Percentiles rank a stretch among this genome's conserved stretches.
Evolutionary conservation across 2,888 invertebrate species (phyloP).

Genomic region (Agriopis aurantiaria): DNA sequence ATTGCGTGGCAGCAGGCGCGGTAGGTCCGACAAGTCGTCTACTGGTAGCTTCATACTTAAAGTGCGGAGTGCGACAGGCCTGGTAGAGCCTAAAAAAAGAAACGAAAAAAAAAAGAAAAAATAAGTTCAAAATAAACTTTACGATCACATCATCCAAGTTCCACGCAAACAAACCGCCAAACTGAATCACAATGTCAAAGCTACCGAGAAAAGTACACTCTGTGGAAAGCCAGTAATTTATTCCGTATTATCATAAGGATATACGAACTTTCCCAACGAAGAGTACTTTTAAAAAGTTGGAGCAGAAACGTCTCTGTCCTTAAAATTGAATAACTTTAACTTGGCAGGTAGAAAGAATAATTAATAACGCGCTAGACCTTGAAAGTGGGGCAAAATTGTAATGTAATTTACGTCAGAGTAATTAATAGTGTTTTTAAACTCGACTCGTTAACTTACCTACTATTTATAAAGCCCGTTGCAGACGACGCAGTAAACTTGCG

Average conservation of each 20-base stretch:
- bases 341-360: constrained; percentile 31
- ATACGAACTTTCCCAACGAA: constrained; percentile 26
- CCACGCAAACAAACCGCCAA: constrained; percentile 8
- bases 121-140: too few species aligned
- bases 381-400: constrained; percentile 12
- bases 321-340: constrained; percentile 38
- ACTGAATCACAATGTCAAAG: constrained; percentile 31
- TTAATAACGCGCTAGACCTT: constrained; percentile 14
- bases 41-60: too few species aligned
- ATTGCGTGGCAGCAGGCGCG: too few species aligned
- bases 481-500: too few species aligned
- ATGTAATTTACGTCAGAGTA: constrained; percentile 5
- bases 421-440: constrained; percentile 5
- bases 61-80: too few species aligned
- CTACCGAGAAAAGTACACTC: constrained; percentile 20
- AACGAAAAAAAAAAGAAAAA: neutral
- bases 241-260: constrained; percentile 34
- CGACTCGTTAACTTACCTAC: too few species aligned
- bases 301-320: constrained; percentile 24
- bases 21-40: too few species aligned
- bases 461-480: too few species aligned
- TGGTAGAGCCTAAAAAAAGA: too few species aligned
- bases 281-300: constrained; percentile 26
- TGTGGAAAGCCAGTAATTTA: constrained; percentile 24
- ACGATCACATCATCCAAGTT: constrained; percentile 9